phyloP scores from a whole-genome alignment of 2,113 vertebrate genomes.

The Vimba vimba region DNA sequence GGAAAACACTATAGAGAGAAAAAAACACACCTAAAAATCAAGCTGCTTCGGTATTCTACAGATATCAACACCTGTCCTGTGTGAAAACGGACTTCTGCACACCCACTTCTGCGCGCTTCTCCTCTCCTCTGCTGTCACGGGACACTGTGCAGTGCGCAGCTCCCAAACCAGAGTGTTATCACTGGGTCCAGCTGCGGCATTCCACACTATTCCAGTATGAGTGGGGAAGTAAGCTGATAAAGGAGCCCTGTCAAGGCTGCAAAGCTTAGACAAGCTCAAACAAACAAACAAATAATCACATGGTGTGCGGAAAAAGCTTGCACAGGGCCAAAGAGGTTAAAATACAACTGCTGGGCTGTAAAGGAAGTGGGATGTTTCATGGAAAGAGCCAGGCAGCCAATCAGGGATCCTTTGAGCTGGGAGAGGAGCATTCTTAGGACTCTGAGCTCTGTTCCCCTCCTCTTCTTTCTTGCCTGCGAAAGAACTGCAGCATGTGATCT shows the following conservation, averaged over 20 bases:
- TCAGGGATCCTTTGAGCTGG: conserved; percentile 34
- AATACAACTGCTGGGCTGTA: conserved; percentile 9
- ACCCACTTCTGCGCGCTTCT: background rate
- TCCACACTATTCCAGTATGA: conserved; percentile 24
- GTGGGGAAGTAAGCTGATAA: conserved; percentile 35
- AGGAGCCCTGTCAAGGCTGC: conserved; percentile 34
- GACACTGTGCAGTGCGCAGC: conserved; percentile 9
- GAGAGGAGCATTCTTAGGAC: conserved; percentile 23
- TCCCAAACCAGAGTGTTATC: conserved; percentile 32
- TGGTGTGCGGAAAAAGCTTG: background rate
- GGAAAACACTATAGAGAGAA: background rate
- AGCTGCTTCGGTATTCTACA: background rate
- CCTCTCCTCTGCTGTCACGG: background rate
- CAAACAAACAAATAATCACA: background rate
- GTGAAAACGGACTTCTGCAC: background rate
- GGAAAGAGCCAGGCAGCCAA: conserved; percentile 47
- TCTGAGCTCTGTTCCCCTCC: background rate
- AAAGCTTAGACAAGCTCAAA: background rate
- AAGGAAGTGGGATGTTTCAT: conserved; percentile 41
- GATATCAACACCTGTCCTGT: background rate
- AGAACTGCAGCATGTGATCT: background rate
- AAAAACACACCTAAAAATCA: background rate
- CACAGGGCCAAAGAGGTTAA: conserved; percentile 25
- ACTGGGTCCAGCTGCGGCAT: conserved; percentile 34
- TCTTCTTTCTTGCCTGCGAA: background rate